Conservation (phyloP, 37 sponge, comb jelly and placozoan genomes). For the Hormiphora californensis region DNA sequence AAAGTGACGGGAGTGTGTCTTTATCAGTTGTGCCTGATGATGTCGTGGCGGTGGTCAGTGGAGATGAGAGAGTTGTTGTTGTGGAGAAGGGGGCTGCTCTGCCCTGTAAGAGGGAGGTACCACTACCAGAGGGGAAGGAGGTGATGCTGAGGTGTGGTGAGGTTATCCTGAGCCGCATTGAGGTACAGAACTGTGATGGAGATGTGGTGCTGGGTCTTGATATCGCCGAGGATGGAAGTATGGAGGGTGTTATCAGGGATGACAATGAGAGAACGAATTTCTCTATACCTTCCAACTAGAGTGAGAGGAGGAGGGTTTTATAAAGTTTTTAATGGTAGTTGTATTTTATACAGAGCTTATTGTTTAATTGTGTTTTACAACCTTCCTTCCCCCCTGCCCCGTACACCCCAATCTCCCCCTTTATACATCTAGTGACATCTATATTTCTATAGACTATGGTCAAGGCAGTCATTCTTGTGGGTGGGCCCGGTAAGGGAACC, state of each 20-base stretch:
- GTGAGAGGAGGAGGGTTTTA: not conserved
- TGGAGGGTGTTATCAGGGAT: not conserved
- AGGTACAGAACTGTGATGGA: not conserved
- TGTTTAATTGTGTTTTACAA: not conserved
- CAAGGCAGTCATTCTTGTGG: constrained; percentile 91
- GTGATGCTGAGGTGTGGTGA: not conserved
- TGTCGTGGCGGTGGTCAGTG: not conserved
- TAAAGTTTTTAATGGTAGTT: not conserved
- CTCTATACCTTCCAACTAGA: not conserved
- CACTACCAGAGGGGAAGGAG: not conserved
- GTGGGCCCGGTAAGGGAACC: constrained; percentile 92
- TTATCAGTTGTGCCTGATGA: not conserved
- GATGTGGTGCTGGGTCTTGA: not conserved
- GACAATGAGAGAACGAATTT: constrained; percentile 10
- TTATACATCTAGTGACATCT: too few relatives aligned
- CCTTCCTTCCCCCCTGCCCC: not conserved
- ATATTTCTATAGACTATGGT: too few relatives aligned
- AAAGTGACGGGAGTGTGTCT: not conserved
- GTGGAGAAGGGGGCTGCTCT: not conserved
- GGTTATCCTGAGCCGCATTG: not conserved
- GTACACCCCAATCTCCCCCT: not conserved
- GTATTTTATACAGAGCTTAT: too few relatives aligned
- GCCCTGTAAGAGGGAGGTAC: not conserved
- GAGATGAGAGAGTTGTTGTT: not conserved
- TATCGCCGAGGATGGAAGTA: not conserved